These are phyloP conservation scores for Antitype chi DNA, from an alignment of 2,888 invertebrate genomes.

Conservation along the genomic window DNA sequence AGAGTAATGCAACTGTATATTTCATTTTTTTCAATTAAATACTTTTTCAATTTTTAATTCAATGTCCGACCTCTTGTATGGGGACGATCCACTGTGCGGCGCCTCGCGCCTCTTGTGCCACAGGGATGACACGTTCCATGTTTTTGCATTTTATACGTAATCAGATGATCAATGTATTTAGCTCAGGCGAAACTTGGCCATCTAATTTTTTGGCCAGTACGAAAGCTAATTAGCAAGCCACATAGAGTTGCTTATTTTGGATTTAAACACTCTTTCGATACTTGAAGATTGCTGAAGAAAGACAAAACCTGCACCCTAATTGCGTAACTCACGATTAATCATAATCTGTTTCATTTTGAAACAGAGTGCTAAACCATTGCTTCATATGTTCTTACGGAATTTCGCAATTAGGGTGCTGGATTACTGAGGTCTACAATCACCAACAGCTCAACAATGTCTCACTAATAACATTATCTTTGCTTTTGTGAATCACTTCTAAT, in stretches of 20 bases:
- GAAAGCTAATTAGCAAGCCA: neutral
- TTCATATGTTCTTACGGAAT: too few species aligned
- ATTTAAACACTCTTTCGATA: neutral
- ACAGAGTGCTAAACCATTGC: too few species aligned
- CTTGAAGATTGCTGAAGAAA: neutral
- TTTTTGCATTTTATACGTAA: conserved; percentile 34
- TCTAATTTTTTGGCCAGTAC: neutral
- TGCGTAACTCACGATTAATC: too few species aligned
- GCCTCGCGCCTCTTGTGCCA: conserved; percentile 46
- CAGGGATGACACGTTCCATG: conserved; percentile 65
- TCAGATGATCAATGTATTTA: neutral
- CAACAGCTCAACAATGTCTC: neutral
- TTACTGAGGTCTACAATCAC: neutral
- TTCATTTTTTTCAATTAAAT: too few species aligned
- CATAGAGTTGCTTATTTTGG: neutral
- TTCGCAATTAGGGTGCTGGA: too few species aligned
- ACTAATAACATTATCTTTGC: neutral
- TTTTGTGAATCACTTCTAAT: neutral
- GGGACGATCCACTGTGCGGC: too few species aligned
- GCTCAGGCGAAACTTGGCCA: neutral
- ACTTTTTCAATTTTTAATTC: too few species aligned
- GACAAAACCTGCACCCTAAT: neutral
- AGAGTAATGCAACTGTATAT: too few species aligned
- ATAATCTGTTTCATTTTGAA: too few species aligned
- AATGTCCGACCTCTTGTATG: too few species aligned